phyloP scores from a whole-genome alignment of 2,888 invertebrate species.

The Luperina testacea region DNA sequence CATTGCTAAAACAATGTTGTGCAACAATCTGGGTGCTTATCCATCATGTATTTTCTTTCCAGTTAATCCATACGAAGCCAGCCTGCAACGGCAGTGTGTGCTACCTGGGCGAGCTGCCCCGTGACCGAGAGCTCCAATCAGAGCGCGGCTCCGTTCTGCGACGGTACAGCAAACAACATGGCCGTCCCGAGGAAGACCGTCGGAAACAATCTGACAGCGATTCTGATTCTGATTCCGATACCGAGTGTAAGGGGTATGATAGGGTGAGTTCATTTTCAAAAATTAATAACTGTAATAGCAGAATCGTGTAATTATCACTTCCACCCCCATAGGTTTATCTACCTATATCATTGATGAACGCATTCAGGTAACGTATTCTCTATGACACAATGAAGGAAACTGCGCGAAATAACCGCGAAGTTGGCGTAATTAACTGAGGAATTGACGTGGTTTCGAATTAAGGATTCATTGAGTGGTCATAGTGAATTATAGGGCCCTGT shows the following conservation, averaged over 20 bases:
- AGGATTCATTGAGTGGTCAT: too few species aligned
- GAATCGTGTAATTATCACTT: background rate
- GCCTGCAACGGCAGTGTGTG: constrained; percentile 82
- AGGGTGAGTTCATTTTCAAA: constrained; percentile 80
- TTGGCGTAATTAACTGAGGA: too few species aligned
- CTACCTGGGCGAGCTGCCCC: constrained; percentile 75
- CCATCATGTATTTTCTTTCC: constrained; percentile 58
- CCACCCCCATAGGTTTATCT: background rate
- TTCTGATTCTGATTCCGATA: constrained; percentile 90
- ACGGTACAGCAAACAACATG: constrained; percentile 88
- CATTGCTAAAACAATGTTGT: too few species aligned
- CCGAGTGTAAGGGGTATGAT: constrained; percentile 87
- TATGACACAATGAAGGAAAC: too few species aligned
- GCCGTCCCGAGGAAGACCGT: constrained; percentile 82
- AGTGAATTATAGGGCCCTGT: background rate
- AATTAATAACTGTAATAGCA: background rate
- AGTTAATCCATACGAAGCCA: constrained; percentile 81
- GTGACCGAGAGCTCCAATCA: constrained; percentile 67
- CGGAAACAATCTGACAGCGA: constrained; percentile 85
- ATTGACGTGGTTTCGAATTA: too few species aligned
- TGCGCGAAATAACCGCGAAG: too few species aligned
- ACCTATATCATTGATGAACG: background rate
- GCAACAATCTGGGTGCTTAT: background rate
- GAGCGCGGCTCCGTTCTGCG: constrained; percentile 69
- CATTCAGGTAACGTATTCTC: background rate